A percentile compares a stretch with the other conserved stretches of the same genome.
Conservation (phyloP, 2,797 vertebrate genomes). For the Sebastes nivosus region DNA sequence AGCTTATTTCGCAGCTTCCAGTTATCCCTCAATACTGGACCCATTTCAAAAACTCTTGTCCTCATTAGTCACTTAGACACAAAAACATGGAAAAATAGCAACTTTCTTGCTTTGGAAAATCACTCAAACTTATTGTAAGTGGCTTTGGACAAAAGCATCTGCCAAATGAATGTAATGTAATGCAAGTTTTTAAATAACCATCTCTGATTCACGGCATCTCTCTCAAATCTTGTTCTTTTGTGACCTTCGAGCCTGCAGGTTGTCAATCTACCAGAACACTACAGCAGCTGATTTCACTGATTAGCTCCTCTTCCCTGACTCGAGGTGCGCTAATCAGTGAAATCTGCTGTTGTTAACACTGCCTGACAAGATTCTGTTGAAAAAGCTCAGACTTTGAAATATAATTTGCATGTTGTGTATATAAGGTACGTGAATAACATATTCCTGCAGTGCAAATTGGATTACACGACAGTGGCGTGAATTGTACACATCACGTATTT, state of each 20-base stretch:
- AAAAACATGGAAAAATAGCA: too few relatives aligned
- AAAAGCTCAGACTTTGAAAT: background rate
- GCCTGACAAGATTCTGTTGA: background rate
- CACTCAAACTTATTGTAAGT: background rate
- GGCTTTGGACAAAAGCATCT: background rate
- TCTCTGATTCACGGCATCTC: background rate
- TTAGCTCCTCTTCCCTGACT: background rate
- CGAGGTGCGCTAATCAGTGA: background rate
- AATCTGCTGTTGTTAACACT: background rate
- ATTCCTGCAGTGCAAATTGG: background rate
- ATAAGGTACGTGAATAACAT: background rate
- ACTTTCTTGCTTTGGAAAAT: background rate
- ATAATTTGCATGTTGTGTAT: too few relatives aligned
- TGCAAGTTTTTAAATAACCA: background rate
- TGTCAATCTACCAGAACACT: background rate
- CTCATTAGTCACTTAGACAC: too few relatives aligned
- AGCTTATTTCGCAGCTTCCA: too few relatives aligned
- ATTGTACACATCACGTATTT: background rate
- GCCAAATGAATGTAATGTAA: background rate
- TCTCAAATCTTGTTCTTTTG: background rate
- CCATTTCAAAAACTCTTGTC: too few relatives aligned
- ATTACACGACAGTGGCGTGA: background rate
- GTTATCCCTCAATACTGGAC: too few relatives aligned
- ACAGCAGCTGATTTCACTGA: conserved; percentile 3
- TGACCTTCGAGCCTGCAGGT: background rate